These are phyloP conservation scores for Lindbergichthys nudifrons DNA, from an alignment of 2,797 vertebrate species.

Conservation along the genomic window DNA sequence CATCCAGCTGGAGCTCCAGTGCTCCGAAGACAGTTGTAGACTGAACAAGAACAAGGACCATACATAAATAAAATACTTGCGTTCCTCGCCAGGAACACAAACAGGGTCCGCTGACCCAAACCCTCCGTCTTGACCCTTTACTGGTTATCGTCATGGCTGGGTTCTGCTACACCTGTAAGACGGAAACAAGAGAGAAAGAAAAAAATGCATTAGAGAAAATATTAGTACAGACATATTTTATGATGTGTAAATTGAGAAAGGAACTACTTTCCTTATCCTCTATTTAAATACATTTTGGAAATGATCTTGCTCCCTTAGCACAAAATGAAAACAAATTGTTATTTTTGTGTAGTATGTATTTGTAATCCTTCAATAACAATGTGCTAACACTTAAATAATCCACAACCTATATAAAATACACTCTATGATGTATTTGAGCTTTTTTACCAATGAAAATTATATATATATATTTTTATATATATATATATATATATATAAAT, in stretches of 20 bases:
- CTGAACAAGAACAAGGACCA: constrained; percentile 73
- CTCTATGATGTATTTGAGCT: constrained; percentile 50
- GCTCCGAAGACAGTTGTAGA: constrained; percentile 79
- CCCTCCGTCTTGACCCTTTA: constrained; percentile 72
- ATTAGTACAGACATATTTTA: constrained; percentile 21
- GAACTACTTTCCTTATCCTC: constrained; percentile 12
- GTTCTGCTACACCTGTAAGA: constrained; percentile 80
- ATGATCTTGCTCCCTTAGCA: constrained; percentile 16
- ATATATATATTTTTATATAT: too few species aligned
- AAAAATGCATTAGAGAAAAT: constrained; percentile 30
- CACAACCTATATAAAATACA: constrained; percentile 56
- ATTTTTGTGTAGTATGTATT: constrained; percentile 18
- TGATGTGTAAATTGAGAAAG: constrained; percentile 20
- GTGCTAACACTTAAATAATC: constrained; percentile 64
- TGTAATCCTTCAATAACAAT: constrained; percentile 59
- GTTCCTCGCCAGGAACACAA: constrained; percentile 56
- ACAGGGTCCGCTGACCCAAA: constrained; percentile 60
- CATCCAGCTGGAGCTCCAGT: constrained; percentile 94
- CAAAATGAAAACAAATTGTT: constrained; percentile 45
- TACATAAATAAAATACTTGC: constrained; percentile 66
- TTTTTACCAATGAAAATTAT: constrained; percentile 41
- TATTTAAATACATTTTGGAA: constrained; percentile 37
- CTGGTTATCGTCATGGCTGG: constrained; percentile 81
- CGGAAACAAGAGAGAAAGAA: constrained; percentile 16
- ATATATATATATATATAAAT: not conserved